phyloP scores from a whole-genome alignment of 2,113 vertebrate species.

The Triplophysa tibetana region DNA sequence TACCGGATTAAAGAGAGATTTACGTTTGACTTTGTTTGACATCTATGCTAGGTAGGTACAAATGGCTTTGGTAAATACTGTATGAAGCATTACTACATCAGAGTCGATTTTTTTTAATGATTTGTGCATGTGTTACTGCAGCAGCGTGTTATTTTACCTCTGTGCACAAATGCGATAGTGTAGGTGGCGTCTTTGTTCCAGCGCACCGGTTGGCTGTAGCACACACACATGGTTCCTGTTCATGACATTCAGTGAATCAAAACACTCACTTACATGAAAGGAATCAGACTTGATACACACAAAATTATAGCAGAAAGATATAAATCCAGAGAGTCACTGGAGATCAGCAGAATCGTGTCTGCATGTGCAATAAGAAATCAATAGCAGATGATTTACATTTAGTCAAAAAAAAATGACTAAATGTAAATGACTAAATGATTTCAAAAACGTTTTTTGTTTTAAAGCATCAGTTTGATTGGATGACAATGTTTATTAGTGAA shows the following conservation, averaged over 20 bases:
- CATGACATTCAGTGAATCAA: not conserved
- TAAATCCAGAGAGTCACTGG: not conserved
- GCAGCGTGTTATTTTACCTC: conserved; percentile 70
- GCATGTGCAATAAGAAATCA: not conserved
- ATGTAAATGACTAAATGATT: no score
- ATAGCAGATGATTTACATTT: no score
- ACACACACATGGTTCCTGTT: conserved; percentile 87
- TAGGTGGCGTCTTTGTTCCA: conserved; percentile 76
- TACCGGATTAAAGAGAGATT: conserved; percentile 52
- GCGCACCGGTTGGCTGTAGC: conserved; percentile 74
- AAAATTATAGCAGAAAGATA: not conserved
- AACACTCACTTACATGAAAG: not conserved
- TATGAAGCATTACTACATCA: not conserved
- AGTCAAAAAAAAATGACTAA: no score
- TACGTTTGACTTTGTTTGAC: not conserved
- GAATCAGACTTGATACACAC: not conserved
- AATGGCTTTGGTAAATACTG: not conserved
- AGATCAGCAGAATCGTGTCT: conserved; percentile 1
- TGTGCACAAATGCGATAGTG: conserved; percentile 84
- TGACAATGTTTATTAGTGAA: not conserved
- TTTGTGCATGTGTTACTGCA: not conserved
- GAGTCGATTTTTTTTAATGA: not conserved
- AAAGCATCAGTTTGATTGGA: not conserved
- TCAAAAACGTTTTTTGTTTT: not conserved
- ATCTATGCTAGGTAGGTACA: not conserved